Conservation (phyloP, 2,888 invertebrate genomes). For the Tridacna gigas region DNA sequence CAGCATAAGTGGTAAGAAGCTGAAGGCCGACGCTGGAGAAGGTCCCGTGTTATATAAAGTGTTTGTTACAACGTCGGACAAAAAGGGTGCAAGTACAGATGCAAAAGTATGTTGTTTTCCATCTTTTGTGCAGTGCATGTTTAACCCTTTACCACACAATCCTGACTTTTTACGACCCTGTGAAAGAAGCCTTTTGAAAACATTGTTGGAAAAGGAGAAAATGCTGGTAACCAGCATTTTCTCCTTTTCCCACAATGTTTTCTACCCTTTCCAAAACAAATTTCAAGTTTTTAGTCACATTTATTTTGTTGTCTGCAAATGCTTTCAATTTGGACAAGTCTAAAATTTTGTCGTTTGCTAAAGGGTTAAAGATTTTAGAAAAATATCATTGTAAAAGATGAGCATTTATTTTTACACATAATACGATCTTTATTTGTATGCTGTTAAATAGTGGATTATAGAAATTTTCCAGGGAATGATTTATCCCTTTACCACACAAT, state of each 20-base stretch:
- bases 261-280: not conserved
- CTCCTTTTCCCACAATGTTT: slow-evolving; percentile 2
- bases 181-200: not conserved
- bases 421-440: too few species aligned
- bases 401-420: too few species aligned
- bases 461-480: too few species aligned
- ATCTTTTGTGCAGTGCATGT: not conserved
- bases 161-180: not conserved
- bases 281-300: too few species aligned
- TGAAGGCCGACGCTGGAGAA: slow-evolving; percentile 47
- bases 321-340: too few species aligned
- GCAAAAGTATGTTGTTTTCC: slow-evolving; percentile 77
- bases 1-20: slow-evolving; percentile 18
- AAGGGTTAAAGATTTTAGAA: too few species aligned
- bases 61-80: slow-evolving; percentile 82
- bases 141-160: not conserved
- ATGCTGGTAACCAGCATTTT: not conserved
- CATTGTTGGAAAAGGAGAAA: slow-evolving; percentile 8
- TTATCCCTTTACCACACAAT: too few species aligned
- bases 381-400: too few species aligned
- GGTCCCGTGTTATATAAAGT: slow-evolving; percentile 80
- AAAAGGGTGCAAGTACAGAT: slow-evolving; percentile 82
- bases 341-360: too few species aligned
- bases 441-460: too few species aligned
- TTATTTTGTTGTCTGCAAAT: too few species aligned